Conservation (phyloP, 2,797 vertebrate genomes). For the Falco peregrinus region DNA sequence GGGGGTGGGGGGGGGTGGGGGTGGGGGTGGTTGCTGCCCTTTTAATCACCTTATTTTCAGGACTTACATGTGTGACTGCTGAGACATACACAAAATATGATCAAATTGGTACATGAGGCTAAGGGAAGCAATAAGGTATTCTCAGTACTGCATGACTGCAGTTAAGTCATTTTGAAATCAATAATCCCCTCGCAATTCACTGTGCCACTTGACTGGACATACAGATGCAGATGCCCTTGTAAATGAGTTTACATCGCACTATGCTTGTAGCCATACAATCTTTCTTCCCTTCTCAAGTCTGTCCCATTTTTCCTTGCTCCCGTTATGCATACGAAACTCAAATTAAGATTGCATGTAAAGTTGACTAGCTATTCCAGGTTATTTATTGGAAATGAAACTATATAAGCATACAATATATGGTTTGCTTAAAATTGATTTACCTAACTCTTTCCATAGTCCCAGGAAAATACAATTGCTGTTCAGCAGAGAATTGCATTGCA, state of each 20-base stretch:
- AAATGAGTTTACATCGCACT: constrained; percentile 58
- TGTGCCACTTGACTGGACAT: constrained; percentile 68
- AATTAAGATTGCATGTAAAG: constrained; percentile 66
- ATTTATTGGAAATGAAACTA: constrained; percentile 68
- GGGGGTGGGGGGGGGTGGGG: not conserved
- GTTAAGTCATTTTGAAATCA: constrained; percentile 69
- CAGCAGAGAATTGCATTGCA: not conserved
- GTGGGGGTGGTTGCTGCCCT: not conserved
- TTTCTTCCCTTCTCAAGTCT: constrained; percentile 49
- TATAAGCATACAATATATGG: constrained; percentile 56
- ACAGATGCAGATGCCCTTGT: constrained; percentile 67
- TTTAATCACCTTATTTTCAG: constrained; percentile 52
- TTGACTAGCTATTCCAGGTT: constrained; percentile 59
- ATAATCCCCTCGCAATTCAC: constrained; percentile 58
- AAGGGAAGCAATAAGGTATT: constrained; percentile 44
- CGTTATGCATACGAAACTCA: constrained; percentile 52
- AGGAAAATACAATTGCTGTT: constrained; percentile 2
- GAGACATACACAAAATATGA: constrained; percentile 44
- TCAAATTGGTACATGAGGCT: constrained; percentile 43
- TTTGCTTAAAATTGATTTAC: constrained; percentile 65
- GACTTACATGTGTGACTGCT: constrained; percentile 20
- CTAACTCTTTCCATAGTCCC: constrained; percentile 1
- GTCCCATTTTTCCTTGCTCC: constrained; percentile 44
- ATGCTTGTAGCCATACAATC: constrained; percentile 59
- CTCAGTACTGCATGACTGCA: constrained; percentile 54